Percentiles rank a stretch among this genome's conserved stretches.
Conservation (phyloP, 2,797 vertebrate genomes). For the Dermochelys coriacea region DNA sequence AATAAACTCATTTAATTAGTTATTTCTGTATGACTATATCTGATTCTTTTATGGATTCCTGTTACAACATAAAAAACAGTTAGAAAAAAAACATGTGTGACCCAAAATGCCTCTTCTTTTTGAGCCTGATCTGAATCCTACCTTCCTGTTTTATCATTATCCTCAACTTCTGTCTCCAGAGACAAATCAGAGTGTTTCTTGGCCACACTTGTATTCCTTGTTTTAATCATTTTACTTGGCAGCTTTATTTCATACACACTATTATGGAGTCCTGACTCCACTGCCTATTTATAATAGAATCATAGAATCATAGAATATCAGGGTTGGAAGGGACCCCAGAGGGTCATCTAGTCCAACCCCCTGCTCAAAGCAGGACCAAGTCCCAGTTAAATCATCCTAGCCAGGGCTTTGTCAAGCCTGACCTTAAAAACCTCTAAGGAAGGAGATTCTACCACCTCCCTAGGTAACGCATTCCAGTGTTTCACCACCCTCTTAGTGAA, state of each 20-base stretch:
- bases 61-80: slow-evolving; percentile 50
- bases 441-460: too few relatives aligned
- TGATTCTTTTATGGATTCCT: slow-evolving; percentile 33
- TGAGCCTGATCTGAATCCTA: neutral
- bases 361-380: too few relatives aligned
- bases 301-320: too few relatives aligned
- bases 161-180: neutral
- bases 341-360: too few relatives aligned
- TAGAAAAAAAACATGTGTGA: slow-evolving; percentile 31
- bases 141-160: slow-evolving; percentile 50
- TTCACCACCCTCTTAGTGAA: too few relatives aligned
- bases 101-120: neutral
- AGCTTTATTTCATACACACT: neutral
- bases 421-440: too few relatives aligned
- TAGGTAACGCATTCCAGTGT: too few relatives aligned
- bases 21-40: slow-evolving; percentile 49
- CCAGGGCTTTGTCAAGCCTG: too few relatives aligned
- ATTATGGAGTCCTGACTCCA: neutral
- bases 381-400: too few relatives aligned
- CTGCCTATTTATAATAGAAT: neutral
- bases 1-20: neutral
- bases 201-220: neutral
- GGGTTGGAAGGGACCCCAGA: too few relatives aligned
- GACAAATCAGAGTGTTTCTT: neutral
- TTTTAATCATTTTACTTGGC: neutral